Base-by-base conservation (phyloP, 2,113 vertebrate species). In the Heliornis fulica region DNA sequence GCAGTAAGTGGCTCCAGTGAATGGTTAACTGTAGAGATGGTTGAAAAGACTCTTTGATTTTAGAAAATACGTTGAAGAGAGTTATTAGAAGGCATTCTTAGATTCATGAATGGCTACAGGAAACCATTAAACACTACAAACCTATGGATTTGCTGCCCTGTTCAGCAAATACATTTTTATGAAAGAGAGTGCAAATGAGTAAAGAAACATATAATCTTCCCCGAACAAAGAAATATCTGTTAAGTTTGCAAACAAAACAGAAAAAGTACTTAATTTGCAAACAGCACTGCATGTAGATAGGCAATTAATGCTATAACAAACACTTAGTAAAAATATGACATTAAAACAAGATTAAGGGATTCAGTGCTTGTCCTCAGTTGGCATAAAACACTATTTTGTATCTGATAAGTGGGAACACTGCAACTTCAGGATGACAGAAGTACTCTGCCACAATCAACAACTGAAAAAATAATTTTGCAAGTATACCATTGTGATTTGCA, bases 341-440 rank as follows among this genome's bases (percentile, higher is more conserved):
- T 70, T 85, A 69, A 93, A 95, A 76, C 8, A 65, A 83, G 29
- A 85, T 64, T 36, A 71, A 90, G 9, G 18, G 15, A 75, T 82
- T 83, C 32, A 43, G 16, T 57, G 9, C 18, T 31, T 82, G 50
- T 53, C 41, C 19, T 60, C 45, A 51, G 41, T 2, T 74, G 17
- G 40, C 23, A 34, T 26, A 65, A 7, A 69, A 75, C 85, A 45
- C 7, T 45, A 22, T 60, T 69, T 69, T 3, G 1, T 14, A 6
- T 31, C 31, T 2, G 2, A 57, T 34, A 84, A 83, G 20, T 45
- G 85, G 22, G 14, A 18, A 63, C 14, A 31, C 4, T 45, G 34
- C 31, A 87, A n/a, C 57, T 53, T 45, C 18, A 72, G 25, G 11
- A 40, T 23, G 72, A 75, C 7, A 79, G 7, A 74, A 74, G 19